These are phyloP conservation scores for Pygocentrus nattereri DNA, from an alignment of 2,797 vertebrate genomes.

Conservation along the genomic window DNA sequence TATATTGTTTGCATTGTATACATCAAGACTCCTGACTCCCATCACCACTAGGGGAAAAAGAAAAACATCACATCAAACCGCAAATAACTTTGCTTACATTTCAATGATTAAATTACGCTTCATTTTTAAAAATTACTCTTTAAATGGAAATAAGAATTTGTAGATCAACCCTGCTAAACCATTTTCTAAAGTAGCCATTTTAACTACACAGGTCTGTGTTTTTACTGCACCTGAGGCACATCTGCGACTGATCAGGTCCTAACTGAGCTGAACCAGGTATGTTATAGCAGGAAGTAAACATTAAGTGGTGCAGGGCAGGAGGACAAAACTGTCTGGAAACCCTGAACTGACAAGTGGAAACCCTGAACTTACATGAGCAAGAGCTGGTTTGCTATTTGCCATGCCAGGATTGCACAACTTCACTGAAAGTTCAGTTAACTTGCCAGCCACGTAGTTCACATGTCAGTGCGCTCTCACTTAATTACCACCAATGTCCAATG, in stretches of 20 bases:
- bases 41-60: no score
- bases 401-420: not conserved
- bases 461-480: not conserved
- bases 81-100: no score
- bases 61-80: no score
- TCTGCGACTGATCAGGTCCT: no score
- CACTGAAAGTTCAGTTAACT: constrained; percentile 13
- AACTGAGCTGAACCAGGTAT: not conserved
- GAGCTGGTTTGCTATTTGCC: not conserved
- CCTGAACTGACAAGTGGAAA: not conserved
- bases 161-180: no score
- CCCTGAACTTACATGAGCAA: not conserved
- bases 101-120: no score
- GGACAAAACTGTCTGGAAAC: not conserved
- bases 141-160: no score
- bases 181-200: no score
- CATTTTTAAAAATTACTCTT: no score
- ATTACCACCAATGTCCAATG: not conserved
- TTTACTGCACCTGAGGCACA: not conserved
- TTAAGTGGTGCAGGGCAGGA: not conserved
- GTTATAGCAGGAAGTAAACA: not conserved
- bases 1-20: no score
- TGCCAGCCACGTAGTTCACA: constrained; percentile 5
- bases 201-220: no score
- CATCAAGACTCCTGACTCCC: no score